Evolutionary conservation across 2,113 vertebrate species (phyloP).

Genomic region (Sturnus vulgaris): DNA sequence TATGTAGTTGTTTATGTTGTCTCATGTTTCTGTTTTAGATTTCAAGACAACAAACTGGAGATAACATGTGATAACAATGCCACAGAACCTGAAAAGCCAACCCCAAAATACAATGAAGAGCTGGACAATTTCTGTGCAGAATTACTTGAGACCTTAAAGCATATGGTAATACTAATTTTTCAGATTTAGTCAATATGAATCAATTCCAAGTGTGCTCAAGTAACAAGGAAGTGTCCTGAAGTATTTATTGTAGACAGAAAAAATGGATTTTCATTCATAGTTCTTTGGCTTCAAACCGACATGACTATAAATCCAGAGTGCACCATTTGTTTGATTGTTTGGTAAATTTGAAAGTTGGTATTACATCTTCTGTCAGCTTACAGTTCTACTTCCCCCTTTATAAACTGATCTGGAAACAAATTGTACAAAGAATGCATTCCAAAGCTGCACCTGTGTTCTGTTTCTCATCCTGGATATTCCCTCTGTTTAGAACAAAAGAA

Average conservation of each 20-base stretch:
- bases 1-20: background rate
- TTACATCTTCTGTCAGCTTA: background rate
- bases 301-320: background rate
- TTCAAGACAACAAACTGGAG: slow-evolving; percentile 54
- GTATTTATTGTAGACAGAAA: background rate
- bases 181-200: background rate
- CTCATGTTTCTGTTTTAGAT: slow-evolving; percentile 53
- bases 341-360: background rate
- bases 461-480: background rate
- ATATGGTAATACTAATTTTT: slow-evolving; percentile 74
- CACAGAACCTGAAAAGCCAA: background rate
- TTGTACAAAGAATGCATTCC: background rate
- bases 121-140: slow-evolving; percentile 79
- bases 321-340: background rate
- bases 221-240: background rate
- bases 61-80: slow-evolving; percentile 23
- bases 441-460: background rate
- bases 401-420: background rate
- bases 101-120: slow-evolving; percentile 55
- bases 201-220: background rate
- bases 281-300: background rate
- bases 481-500: background rate
- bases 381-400: background rate
- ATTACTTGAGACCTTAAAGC: slow-evolving; percentile 74
- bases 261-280: background rate